Conservation (phyloP, 2,888 invertebrate genomes). For the Ochlodes sylvanus region DNA sequence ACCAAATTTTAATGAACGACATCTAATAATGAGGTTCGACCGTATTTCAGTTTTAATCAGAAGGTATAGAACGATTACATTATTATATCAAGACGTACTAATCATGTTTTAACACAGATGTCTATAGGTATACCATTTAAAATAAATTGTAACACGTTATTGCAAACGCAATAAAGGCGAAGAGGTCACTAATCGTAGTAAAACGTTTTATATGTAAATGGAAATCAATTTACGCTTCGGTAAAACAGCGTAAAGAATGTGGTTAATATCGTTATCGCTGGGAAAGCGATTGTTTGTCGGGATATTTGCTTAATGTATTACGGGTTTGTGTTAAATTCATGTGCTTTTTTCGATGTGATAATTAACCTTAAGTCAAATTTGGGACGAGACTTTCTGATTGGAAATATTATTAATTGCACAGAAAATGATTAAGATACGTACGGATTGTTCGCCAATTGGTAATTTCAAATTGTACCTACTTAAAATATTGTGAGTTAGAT, state of each 20-base stretch:
- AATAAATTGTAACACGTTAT: conserved; percentile 37
- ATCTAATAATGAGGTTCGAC: no score
- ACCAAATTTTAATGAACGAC: no score
- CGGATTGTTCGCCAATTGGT: no score
- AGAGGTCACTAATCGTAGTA: conserved; percentile 65
- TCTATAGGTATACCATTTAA: no score
- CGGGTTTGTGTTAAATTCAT: neutral
- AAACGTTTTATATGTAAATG: conserved; percentile 74
- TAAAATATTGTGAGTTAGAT: no score
- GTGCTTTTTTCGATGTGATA: neutral
- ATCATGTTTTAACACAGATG: no score
- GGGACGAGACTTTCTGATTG: neutral
- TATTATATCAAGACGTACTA: no score
- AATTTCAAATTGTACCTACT: no score
- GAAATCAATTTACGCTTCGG: conserved; percentile 55
- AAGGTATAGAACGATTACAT: no score
- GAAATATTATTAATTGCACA: no score
- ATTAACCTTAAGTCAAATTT: neutral
- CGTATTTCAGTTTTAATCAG: no score
- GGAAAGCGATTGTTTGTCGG: conserved; percentile 11
- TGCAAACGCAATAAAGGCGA: conserved; percentile 54
- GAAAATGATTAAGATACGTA: no score
- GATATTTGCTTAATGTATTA: conserved; percentile 5
- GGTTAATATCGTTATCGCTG: conserved; percentile 15
- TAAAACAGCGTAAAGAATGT: conserved; percentile 13